These are phyloP conservation scores for Vultur gryphus DNA, from an alignment of 2,797 vertebrate genomes.

Conservation along the genomic window DNA sequence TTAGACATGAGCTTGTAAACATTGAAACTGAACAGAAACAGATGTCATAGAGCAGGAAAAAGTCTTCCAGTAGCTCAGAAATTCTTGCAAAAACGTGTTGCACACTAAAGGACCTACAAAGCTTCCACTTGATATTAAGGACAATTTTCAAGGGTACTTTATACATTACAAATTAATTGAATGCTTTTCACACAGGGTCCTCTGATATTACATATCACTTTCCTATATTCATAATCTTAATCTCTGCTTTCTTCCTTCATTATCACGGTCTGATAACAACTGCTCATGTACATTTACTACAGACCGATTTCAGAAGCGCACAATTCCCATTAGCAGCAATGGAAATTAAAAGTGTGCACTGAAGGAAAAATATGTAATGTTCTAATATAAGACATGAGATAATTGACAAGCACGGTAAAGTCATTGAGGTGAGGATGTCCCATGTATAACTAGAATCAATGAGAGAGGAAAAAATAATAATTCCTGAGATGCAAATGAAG, in stretches of 20 bases:
- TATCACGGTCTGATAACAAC: neutral
- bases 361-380: neutral
- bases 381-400: neutral
- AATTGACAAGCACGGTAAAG: neutral
- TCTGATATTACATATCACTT: neutral
- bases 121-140: neutral
- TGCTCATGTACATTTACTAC: neutral
- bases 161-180: neutral
- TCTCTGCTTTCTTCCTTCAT: neutral
- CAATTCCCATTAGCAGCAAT: neutral
- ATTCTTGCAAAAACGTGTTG: neutral
- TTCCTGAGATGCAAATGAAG: neutral
- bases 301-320: neutral
- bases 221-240: neutral
- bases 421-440: neutral
- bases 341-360: neutral
- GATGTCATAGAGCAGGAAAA: neutral
- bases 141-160: neutral
- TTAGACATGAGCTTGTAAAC: slow-evolving; percentile 1
- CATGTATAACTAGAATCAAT: neutral
- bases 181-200: neutral
- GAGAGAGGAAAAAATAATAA: neutral
- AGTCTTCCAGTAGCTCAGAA: neutral
- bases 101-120: neutral
- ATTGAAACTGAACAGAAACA: neutral